Conservation (phyloP, 1,140 invertebrate species). For the Achroia grisella region DNA sequence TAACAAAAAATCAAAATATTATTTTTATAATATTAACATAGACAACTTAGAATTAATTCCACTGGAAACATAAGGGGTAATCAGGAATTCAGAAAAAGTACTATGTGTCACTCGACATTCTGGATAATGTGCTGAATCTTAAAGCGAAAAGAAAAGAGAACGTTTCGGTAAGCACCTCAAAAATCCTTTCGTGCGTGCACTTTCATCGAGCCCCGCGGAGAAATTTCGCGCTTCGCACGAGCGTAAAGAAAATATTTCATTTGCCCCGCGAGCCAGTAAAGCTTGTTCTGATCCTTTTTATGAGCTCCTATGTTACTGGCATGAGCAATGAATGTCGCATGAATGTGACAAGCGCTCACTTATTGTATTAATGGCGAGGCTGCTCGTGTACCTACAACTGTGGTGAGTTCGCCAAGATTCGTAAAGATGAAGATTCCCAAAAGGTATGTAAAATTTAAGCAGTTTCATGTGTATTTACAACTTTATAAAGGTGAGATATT, state of each 20-base stretch:
- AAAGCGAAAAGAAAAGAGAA: constrained; percentile 29
- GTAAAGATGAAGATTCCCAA: background rate
- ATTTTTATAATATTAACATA: no score
- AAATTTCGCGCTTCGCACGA: constrained; percentile 26
- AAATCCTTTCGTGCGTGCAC: constrained; percentile 10
- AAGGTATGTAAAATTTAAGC: background rate
- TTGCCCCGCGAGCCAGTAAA: constrained; percentile 41
- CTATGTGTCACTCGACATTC: constrained; percentile 24
- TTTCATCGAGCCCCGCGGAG: constrained; percentile 21
- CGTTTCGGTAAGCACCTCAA: constrained; percentile 32
- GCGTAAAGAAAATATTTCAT: constrained; percentile 55
- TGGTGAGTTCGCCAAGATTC: background rate
- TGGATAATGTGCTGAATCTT: constrained; percentile 28
- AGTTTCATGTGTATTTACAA: background rate
- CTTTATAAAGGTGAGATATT: background rate
- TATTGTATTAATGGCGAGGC: constrained; percentile 19
- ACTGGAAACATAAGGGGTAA: background rate
- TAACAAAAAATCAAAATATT: no score
- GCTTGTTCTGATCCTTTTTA: constrained; percentile 48
- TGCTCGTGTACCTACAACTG: background rate
- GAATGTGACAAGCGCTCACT: constrained; percentile 18
- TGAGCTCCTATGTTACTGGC: constrained; percentile 31
- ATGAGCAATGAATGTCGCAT: constrained; percentile 33
- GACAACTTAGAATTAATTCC: background rate
- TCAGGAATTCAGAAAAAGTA: background rate